Conservation (phyloP, 1,140 invertebrate genomes). For the Tetramorium simillimum region DNA sequence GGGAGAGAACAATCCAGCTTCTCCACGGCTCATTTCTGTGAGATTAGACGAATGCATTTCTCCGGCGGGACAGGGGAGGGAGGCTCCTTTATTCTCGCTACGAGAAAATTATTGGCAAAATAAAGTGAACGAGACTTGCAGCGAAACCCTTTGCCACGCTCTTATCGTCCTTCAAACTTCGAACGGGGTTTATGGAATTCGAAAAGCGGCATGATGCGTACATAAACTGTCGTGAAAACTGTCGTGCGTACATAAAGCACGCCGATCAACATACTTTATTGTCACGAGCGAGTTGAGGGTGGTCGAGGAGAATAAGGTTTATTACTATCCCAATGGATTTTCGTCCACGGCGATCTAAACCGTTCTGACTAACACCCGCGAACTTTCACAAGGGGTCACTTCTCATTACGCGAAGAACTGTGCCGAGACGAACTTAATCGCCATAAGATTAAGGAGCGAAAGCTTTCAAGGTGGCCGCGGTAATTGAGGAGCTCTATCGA, state of each 20-base stretch:
- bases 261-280: not conserved
- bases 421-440: slow-evolving; percentile 24
- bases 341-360: not conserved
- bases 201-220: not conserved
- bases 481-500: slow-evolving; percentile 29
- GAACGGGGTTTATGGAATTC: slow-evolving; percentile 18
- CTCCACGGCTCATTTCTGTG: slow-evolving; percentile 31
- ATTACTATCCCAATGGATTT: slow-evolving; percentile 20
- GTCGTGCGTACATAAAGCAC: not conserved
- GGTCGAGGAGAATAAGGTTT: not conserved
- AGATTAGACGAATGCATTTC: slow-evolving; percentile 43
- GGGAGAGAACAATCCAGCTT: not conserved
- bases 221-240: not conserved
- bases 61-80: no score
- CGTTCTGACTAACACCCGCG: not conserved
- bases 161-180: slow-evolving; percentile 38
- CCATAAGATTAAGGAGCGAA: slow-evolving; percentile 40
- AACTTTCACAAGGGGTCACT: slow-evolving; percentile 39
- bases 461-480: slow-evolving; percentile 4
- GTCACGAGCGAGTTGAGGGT: not conserved
- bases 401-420: slow-evolving; percentile 12
- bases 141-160: not conserved
- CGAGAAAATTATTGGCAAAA: slow-evolving; percentile 43
- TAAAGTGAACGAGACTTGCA: not conserved
- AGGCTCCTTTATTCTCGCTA: not conserved